Evolutionary conservation across 2,888 invertebrate species (phyloP).

Genomic region (Erpobdella octoculata): DNA sequence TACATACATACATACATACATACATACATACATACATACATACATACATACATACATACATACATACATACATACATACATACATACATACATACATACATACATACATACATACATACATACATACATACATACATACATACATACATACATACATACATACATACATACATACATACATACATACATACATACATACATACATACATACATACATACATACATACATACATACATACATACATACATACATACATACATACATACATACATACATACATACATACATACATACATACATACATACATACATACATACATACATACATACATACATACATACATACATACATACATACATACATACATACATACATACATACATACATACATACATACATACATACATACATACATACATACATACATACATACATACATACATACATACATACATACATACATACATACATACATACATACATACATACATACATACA

Average conservation of each 20-base stretch:
- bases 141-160: neutral
- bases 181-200: constrained; percentile 2
- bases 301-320: neutral
- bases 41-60: constrained; percentile 27
- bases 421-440: neutral
- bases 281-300: neutral
- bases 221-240: neutral
- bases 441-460: neutral
- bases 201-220: neutral
- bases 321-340: constrained; percentile 1
- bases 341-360: neutral
- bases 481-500: too few relatives aligned
- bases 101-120: neutral
- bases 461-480: too few relatives aligned
- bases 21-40: too few relatives aligned
- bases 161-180: constrained; percentile 4
- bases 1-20: too few relatives aligned
- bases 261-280: neutral
- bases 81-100: neutral
- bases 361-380: neutral
- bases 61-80: constrained; percentile 23
- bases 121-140: constrained; percentile 8
- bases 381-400: neutral
- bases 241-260: neutral
- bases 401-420: neutral